These are phyloP conservation scores for Lepus oiostolus DNA, from an alignment of 2,797 vertebrate species.

Conservation along the genomic window DNA sequence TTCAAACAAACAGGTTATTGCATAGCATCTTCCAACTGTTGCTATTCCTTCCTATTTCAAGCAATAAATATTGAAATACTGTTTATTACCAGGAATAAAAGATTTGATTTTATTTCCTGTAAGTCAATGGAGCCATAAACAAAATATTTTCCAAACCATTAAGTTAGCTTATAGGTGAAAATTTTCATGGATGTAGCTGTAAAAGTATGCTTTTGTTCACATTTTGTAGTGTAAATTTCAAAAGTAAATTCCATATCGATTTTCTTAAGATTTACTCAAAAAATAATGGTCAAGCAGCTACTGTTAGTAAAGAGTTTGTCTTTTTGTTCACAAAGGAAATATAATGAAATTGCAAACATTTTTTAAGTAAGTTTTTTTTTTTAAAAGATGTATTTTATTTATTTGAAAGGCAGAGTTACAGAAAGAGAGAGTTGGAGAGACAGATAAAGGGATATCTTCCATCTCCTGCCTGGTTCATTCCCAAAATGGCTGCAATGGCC, in stretches of 20 bases:
- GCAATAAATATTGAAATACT: conserved; percentile 22
- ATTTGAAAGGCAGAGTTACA: conserved; percentile 27
- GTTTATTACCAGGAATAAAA: conserved; percentile 45
- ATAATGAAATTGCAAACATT: conserved; percentile 38
- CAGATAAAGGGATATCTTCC: too few relatives aligned
- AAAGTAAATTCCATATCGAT: conserved; percentile 53
- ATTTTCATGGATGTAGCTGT: background rate
- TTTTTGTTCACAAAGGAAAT: conserved; percentile 60
- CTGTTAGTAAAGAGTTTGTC: background rate
- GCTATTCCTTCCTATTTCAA: conserved; percentile 56
- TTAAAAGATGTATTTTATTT: too few relatives aligned
- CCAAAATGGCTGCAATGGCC: too few relatives aligned
- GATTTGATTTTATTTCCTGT: background rate
- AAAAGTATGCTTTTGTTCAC: background rate
- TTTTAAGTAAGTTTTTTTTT: too few relatives aligned
- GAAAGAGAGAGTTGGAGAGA: too few relatives aligned
- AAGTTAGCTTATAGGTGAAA: conserved; percentile 58
- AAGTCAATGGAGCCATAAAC: conserved; percentile 30
- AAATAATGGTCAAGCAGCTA: background rate
- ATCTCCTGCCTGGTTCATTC: too few relatives aligned
- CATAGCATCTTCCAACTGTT: conserved; percentile 24
- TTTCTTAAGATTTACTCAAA: conserved; percentile 44
- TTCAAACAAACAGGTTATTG: conserved; percentile 9
- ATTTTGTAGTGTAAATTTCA: conserved; percentile 51
- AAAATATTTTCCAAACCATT: conserved; percentile 58